Evolutionary conservation across 2,113 vertebrate species (phyloP).

Genomic region (Erinaceus europaeus): DNA sequence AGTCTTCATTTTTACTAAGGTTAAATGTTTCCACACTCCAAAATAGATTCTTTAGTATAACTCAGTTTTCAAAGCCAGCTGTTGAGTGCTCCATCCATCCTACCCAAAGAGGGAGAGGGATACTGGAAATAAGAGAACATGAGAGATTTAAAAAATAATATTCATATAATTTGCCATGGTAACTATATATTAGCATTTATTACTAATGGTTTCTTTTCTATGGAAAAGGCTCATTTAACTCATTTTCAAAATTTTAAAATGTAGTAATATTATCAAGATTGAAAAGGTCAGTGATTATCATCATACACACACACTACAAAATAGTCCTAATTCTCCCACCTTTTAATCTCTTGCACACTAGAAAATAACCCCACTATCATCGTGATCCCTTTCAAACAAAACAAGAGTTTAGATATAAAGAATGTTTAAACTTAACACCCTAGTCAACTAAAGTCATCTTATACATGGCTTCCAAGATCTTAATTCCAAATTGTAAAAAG

Average conservation of each 20-base stretch:
- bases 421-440: conserved; percentile 9
- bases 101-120: background rate
- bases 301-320: rapidly evolving
- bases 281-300: background rate
- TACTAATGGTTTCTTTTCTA: background rate
- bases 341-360: background rate
- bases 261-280: background rate
- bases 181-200: background rate
- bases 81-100: background rate
- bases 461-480: background rate
- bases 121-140: background rate
- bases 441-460: conserved; percentile 30
- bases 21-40: conserved; percentile 22
- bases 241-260: background rate
- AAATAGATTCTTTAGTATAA: background rate
- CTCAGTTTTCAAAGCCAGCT: background rate
- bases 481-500: conserved; percentile 17
- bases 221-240: background rate
- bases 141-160: background rate
- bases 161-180: background rate
- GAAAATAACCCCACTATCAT: background rate
- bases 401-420: background rate
- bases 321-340: background rate
- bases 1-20: background rate
- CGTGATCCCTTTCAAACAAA: conserved; percentile 29